Base-by-base conservation (phyloP, 2,113 vertebrate genomes). In the Platysternon megacephalum region DNA sequence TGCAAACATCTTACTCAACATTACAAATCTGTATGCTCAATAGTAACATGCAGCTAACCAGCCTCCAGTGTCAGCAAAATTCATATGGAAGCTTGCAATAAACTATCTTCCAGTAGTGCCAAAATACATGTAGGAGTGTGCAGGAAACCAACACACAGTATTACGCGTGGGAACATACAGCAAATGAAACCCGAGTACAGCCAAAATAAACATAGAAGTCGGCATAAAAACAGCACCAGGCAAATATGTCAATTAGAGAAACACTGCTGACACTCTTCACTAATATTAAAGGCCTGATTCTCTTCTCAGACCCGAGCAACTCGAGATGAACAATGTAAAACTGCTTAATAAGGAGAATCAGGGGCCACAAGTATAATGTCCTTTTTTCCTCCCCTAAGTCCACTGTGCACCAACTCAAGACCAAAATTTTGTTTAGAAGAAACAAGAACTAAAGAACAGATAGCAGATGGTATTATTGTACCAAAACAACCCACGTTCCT, bases 401-500 rank as follows among this genome's bases (percentile, higher is more conserved):
- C 1, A 5, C 89, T 78, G 17, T 55, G 85, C 58, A 91, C 87
- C 78, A 53, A 87, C 48, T 42, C 86, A 90, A 88, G 89, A 94
- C 92, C 85, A 91, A 96, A 93, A 32, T 61, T 3, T 79, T 52
- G 14, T 94, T 95, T 80, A 82, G 58, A 96, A 88, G 32, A 89
- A 90, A 93, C 32, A 84, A 95, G 61, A 28, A 17, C 35, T 55
- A 92, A 94, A 0, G 2, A 24, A n/a, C 78, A 26, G 16, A 39
- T 17, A 19, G 16, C 35, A 81, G 91, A 91, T 95, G 83, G 87
- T 78, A 61, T 61, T 86, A 55, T 8, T 21, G 39, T 91, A 93
- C 86, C 84, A 98, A 91, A 93, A 85, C 83, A 96, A 94, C 95
- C 44, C 87, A 79, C 81, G 48, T 90, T 96, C 12, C 65, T 48